Conservation (phyloP, 2,113 vertebrate genomes). For the Rissa tridactyla region DNA sequence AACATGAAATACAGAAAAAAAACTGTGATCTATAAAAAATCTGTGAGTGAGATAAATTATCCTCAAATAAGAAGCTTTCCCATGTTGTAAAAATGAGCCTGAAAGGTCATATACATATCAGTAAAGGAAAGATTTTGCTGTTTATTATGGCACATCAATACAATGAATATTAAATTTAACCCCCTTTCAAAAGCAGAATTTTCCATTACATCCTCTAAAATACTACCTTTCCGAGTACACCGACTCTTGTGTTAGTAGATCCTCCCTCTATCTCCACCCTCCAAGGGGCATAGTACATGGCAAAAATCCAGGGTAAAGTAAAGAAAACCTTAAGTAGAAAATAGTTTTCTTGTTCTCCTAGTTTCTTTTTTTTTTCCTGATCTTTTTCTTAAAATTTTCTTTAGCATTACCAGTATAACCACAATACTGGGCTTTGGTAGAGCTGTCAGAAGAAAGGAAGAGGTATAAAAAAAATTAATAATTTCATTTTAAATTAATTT, state of each 20-base stretch:
- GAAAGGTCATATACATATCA: background rate
- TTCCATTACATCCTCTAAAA: background rate
- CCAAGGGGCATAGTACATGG: too few relatives aligned
- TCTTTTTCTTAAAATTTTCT: background rate
- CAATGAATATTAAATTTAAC: background rate
- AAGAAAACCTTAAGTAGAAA: background rate
- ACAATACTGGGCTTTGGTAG: background rate
- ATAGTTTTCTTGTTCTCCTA: background rate
- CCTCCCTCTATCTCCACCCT: too few relatives aligned
- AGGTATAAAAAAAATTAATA: background rate
- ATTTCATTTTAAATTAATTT: background rate
- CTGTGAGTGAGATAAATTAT: background rate
- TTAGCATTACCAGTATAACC: background rate
- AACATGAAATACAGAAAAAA: background rate
- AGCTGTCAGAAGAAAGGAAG: background rate
- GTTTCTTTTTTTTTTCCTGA: background rate
- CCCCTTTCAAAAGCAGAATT: background rate
- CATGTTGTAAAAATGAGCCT: background rate
- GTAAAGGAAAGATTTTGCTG: background rate
- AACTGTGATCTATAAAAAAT: background rate
- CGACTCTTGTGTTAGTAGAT: background rate
- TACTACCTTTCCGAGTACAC: background rate
- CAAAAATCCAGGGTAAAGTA: background rate
- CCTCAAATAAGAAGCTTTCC: background rate
- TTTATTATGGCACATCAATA: background rate